phyloP scores from a whole-genome alignment of 2,888 invertebrate species.

The Ichneumoninae sp. region DNA sequence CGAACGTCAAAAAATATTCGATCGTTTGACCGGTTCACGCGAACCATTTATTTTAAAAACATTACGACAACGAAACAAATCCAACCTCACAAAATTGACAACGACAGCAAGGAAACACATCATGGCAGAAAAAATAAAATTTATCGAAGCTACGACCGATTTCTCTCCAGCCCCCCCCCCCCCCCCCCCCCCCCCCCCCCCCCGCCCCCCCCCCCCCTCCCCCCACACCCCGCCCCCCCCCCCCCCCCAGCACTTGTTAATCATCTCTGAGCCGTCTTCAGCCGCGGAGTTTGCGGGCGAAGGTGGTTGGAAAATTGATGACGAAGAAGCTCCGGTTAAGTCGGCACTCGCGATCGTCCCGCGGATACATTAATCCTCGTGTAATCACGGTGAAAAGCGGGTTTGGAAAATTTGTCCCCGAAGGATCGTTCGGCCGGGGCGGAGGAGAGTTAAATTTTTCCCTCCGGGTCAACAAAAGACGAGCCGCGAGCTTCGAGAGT shows the following conservation, averaged over 20 bases:
- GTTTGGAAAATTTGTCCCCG: conserved; percentile 54
- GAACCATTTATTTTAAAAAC: too few relatives aligned
- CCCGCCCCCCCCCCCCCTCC: too few relatives aligned
- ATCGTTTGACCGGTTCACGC: too few relatives aligned
- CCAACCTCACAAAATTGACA: too few relatives aligned
- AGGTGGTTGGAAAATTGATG: conserved; percentile 22
- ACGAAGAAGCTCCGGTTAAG: conserved; percentile 11
- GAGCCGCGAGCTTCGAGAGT: conserved; percentile 55
- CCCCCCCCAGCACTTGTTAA: conserved; percentile 56
- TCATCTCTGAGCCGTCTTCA: not conserved
- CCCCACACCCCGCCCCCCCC: too few relatives aligned
- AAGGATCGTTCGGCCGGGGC: conserved; percentile 48
- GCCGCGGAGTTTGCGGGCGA: not conserved
- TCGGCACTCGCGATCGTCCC: conserved; percentile 4
- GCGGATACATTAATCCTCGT: conserved; percentile 56
- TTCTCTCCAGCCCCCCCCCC: too few relatives aligned
- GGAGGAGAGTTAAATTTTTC: conserved; percentile 42
- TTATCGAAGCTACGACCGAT: too few relatives aligned
- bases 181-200: too few relatives aligned
- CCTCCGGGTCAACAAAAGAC: conserved; percentile 38
- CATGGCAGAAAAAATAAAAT: too few relatives aligned
- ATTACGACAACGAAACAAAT: too few relatives aligned
- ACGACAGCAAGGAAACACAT: too few relatives aligned
- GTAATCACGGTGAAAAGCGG: conserved; percentile 61
- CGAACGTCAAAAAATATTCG: too few relatives aligned